These are phyloP conservation scores for Drosophila quasianomalipes DNA, from an alignment of 2,888 invertebrate species.

Conservation along the genomic window DNA sequence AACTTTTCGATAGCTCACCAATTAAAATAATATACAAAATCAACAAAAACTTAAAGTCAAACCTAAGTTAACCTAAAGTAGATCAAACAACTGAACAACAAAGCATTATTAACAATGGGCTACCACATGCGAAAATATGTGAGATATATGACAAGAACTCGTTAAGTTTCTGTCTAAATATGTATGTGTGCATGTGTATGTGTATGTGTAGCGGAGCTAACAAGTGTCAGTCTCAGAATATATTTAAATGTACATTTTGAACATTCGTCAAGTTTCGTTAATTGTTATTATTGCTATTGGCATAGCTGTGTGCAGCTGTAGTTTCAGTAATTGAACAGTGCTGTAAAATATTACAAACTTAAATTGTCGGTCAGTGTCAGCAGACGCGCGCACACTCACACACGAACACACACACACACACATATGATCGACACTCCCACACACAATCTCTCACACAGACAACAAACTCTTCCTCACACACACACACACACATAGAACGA, in stretches of 20 bases:
- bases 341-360: constrained; percentile 50
- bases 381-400: not conserved
- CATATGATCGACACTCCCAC: constrained; percentile 2
- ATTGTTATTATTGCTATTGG: constrained; percentile 44
- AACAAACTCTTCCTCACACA: constrained; percentile 9
- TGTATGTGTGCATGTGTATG: constrained; percentile 5
- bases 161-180: constrained; percentile 41
- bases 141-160: constrained; percentile 55
- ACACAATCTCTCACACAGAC: constrained; percentile 4
- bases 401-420: not conserved
- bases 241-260: constrained; percentile 10
- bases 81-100: not conserved
- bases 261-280: constrained; percentile 54
- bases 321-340: constrained; percentile 11
- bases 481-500: constrained; percentile 16
- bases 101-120: constrained; percentile 42
- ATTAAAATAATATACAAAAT: not conserved
- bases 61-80: constrained; percentile 12
- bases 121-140: constrained; percentile 71
- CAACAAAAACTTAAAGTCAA: constrained; percentile 1
- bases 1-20: constrained; percentile 2
- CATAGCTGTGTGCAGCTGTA: constrained; percentile 19
- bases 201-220: constrained; percentile 28
- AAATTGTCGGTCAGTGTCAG: constrained; percentile 71
- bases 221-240: constrained; percentile 38